phyloP scores from a whole-genome alignment of 2,113 vertebrate genomes.

The Strix aluco region DNA sequence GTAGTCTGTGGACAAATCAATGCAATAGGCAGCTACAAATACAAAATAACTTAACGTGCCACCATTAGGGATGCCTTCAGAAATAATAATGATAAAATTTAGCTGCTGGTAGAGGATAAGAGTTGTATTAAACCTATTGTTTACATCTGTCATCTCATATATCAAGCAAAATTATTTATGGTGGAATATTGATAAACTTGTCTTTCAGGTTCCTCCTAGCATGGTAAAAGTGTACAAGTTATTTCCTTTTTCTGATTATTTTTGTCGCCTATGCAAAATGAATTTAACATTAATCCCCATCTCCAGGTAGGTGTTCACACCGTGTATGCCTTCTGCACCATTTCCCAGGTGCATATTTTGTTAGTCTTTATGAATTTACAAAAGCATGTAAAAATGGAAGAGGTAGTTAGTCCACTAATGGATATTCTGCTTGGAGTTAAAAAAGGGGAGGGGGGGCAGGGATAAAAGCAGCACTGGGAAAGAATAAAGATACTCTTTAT shows the following conservation, averaged over 20 bases:
- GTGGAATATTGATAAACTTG: neutral
- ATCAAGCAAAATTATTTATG: neutral
- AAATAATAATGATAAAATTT: neutral
- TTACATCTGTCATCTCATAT: neutral
- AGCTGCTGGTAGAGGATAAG: neutral
- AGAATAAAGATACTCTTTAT: neutral
- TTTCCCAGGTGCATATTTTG: neutral
- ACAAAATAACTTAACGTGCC: neutral
- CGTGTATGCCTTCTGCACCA: neutral
- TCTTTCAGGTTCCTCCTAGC: neutral
- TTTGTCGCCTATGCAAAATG: neutral
- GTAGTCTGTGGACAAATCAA: neutral
- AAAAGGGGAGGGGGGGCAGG: neutral
- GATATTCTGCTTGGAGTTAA: neutral
- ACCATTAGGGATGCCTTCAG: neutral
- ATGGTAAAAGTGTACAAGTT: neutral
- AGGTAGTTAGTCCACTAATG: neutral
- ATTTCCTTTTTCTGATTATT: neutral
- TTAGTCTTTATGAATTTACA: neutral
- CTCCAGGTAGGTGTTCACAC: neutral
- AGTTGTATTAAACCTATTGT: neutral
- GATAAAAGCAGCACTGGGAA: neutral
- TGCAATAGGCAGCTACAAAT: neutral
- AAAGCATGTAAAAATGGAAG: neutral
- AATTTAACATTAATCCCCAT: neutral